phyloP scores from a whole-genome alignment of 2,888 invertebrate genomes.

The Tricholauxania praeusta region DNA sequence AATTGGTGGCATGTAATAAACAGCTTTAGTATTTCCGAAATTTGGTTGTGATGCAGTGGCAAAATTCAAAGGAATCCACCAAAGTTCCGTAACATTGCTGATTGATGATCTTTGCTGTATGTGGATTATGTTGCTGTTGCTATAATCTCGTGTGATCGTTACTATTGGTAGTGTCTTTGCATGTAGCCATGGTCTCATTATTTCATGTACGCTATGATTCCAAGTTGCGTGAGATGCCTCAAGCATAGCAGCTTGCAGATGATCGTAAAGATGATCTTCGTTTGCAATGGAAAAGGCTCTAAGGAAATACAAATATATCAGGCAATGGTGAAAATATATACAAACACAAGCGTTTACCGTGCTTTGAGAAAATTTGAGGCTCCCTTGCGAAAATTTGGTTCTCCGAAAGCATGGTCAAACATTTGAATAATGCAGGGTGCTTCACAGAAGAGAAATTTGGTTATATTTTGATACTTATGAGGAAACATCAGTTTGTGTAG shows the following conservation, averaged over 20 bases:
- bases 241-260: constrained; percentile 43
- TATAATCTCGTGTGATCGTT: constrained; percentile 68
- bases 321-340: too few relatives aligned
- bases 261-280: constrained; percentile 45
- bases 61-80: constrained; percentile 49
- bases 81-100: constrained; percentile 27
- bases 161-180: constrained; percentile 72
- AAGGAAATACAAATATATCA: background rate
- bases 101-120: constrained; percentile 67
- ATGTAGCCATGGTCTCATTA: constrained; percentile 73
- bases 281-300: constrained; percentile 48
- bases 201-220: constrained; percentile 64
- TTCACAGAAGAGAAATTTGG: background rate
- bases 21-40: constrained; percentile 40
- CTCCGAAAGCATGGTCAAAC: constrained; percentile 46
- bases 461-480: too few relatives aligned
- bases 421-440: constrained; percentile 46
- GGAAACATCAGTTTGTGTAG: too few relatives aligned
- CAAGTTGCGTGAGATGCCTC: constrained; percentile 35
- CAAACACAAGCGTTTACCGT: constrained; percentile 40
- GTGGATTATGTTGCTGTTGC: constrained; percentile 60
- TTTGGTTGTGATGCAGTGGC: constrained; percentile 41
- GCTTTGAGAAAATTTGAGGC: constrained; percentile 39
- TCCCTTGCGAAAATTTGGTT: constrained; percentile 45
- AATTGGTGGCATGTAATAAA: constrained; percentile 44